Evolutionary conservation across 2,888 invertebrate species (phyloP), one percentile per base, ranked within the genome.

Genomic region (Yponomeuta cagnagella): DNA sequence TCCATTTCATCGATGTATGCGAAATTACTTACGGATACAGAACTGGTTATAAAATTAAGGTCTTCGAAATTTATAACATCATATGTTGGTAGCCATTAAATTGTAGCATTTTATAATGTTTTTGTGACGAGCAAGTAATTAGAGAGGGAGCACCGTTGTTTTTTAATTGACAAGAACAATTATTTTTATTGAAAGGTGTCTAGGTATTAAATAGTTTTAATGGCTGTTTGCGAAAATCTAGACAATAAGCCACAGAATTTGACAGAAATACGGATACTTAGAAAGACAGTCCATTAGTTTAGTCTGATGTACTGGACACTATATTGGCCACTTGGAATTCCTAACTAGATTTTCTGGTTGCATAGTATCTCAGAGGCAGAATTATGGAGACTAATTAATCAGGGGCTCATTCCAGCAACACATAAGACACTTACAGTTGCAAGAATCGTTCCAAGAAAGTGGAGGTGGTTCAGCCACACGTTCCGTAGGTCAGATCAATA

Each of bases 91-190:
- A 31, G 23, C 68, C 52, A 68, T 68, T 52, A 68, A 48, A 68
- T 48, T 68, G 68, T 52, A 52, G 31, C 68, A 68, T 68, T 52
- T 68, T 68, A 68, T 68, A 52, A 52, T 68, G 68, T 52, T 68
- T 68, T 68, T 52, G 52, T 68, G 37, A 67, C 52, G 30, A 31
- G 10, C 52, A 6, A 58, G 52, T 52, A 68, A 68, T 68, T 68
- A 68, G 48, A 68, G 68, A 30, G 31, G 52, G 15, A 52, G 30
- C 48, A 23, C 68, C 31, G 68, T 68, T 68, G 52, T 68, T 68
- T 48, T 68, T 68, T 68, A 52, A 68, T 68, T 68, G 68, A 68
- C 48, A 23, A n/a, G 31, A 52, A 48, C 52, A 52, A 68, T 48
- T 68, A 48, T 48, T 68, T 68, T 68, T 52, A 68, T 68, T 68